phyloP scores from a whole-genome alignment of 2,113 vertebrate genomes.

The Malurus cyaneus region DNA sequence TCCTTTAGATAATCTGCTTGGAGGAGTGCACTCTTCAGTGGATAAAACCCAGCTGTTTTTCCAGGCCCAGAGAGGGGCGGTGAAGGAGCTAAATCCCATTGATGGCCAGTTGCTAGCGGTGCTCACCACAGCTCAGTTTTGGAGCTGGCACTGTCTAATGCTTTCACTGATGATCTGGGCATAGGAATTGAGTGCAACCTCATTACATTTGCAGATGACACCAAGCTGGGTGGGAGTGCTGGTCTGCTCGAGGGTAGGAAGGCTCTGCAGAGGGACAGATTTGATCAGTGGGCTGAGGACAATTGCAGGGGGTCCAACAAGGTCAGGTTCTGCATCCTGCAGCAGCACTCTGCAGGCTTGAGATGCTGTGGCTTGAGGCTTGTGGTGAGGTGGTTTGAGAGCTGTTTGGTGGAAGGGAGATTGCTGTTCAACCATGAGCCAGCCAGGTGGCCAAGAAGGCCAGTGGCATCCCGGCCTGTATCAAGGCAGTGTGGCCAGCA shows the following conservation, averaged over 20 bases:
- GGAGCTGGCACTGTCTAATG: too few species aligned
- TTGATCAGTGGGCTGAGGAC: not conserved
- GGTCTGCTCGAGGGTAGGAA: not conserved
- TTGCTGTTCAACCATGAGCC: too few species aligned
- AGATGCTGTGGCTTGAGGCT: too few species aligned
- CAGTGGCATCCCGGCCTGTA: not conserved
- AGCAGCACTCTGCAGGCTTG: too few species aligned
- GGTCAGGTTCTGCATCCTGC: not conserved
- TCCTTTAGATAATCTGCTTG: not conserved
- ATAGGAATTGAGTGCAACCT: too few species aligned
- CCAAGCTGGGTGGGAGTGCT: not conserved
- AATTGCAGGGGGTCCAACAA: not conserved
- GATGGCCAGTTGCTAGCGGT: not conserved
- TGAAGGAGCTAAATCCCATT: not conserved
- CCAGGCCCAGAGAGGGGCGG: too few species aligned
- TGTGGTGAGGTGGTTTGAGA: not conserved
- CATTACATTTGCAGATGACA: not conserved
- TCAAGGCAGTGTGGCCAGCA: not conserved
- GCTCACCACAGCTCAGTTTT: not conserved
- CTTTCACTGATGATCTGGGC: too few species aligned
- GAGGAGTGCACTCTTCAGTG: too few species aligned
- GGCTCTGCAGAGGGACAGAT: not conserved
- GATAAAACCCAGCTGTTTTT: not conserved
- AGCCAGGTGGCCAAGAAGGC: not conserved
- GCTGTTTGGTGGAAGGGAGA: not conserved